A percentile compares a stretch with the other conserved stretches of the same genome.
phyloP scores from a whole-genome alignment of 2,113 vertebrate genomes.

The Parus major region DNA sequence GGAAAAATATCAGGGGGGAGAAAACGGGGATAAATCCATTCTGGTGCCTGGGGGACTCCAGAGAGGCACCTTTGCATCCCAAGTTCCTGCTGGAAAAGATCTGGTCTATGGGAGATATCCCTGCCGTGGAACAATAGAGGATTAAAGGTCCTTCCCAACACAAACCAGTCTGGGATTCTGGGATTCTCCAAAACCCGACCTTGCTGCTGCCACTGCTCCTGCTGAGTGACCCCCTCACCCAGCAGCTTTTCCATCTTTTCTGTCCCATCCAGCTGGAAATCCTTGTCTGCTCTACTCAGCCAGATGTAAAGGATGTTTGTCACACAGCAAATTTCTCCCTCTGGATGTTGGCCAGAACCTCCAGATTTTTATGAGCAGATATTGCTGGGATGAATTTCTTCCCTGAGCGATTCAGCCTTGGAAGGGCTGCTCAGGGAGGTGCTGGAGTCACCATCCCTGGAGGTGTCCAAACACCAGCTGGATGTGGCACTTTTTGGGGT shows the following conservation, averaged over 20 bases:
- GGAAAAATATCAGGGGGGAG: not conserved
- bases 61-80: not conserved
- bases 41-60: too few species aligned
- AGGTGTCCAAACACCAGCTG: not conserved
- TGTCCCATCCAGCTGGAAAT: slow-evolving; percentile 57
- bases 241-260: not conserved
- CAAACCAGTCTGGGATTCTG: not conserved
- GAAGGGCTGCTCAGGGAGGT: not conserved
- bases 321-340: not conserved
- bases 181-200: not conserved
- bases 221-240: not conserved
- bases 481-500: not conserved
- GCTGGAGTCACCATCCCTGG: not conserved
- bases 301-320: slow-evolving; percentile 23
- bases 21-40: not conserved
- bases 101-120: not conserved
- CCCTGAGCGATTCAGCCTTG: not conserved
- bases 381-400: not conserved
- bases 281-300: not conserved
- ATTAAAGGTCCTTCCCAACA: not conserved
- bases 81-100: not conserved
- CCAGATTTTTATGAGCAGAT: not conserved
- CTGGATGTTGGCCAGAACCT: not conserved
- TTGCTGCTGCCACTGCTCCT: not conserved
- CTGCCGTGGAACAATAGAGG: fast-evolving